phyloP scores from a whole-genome alignment of 2,797 vertebrate genomes.

The Pseudomugil gertrudae region DNA sequence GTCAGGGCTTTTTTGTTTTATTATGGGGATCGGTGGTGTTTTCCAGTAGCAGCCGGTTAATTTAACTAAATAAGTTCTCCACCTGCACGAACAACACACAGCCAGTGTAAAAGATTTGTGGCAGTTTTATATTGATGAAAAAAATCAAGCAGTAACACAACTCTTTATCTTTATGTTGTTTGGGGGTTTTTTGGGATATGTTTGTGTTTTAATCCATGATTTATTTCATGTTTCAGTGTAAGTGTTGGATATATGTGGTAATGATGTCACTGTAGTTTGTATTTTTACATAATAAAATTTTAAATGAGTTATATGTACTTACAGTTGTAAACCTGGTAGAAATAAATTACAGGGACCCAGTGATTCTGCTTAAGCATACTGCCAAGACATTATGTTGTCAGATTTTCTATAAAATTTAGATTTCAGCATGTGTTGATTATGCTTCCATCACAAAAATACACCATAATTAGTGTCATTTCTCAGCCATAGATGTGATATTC shows the following conservation, averaged over 20 bases:
- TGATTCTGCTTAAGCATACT: neutral
- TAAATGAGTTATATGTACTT: too few relatives aligned
- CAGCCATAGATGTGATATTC: neutral
- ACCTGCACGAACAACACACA: neutral
- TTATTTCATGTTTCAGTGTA: too few relatives aligned
- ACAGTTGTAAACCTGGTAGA: neutral
- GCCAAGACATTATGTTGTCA: neutral
- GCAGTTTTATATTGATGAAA: neutral
- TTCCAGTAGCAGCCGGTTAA: neutral
- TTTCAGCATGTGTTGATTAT: too few relatives aligned
- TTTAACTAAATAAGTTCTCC: neutral
- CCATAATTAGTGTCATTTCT: neutral
- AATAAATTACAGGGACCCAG: neutral
- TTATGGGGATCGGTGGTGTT: conserved; percentile 6
- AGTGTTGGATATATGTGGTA: too few relatives aligned
- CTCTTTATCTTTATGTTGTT: neutral
- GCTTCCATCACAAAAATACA: neutral
- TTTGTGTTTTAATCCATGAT: neutral
- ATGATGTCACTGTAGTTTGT: neutral
- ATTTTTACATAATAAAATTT: too few relatives aligned
- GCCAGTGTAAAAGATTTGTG: neutral
- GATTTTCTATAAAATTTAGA: too few relatives aligned
- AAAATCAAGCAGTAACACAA: too few relatives aligned
- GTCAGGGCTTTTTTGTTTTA: neutral
- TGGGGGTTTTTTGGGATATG: too few relatives aligned